Base-by-base conservation (phyloP, 1,140 invertebrate genomes). In the Potamilus streckersoni region DNA sequence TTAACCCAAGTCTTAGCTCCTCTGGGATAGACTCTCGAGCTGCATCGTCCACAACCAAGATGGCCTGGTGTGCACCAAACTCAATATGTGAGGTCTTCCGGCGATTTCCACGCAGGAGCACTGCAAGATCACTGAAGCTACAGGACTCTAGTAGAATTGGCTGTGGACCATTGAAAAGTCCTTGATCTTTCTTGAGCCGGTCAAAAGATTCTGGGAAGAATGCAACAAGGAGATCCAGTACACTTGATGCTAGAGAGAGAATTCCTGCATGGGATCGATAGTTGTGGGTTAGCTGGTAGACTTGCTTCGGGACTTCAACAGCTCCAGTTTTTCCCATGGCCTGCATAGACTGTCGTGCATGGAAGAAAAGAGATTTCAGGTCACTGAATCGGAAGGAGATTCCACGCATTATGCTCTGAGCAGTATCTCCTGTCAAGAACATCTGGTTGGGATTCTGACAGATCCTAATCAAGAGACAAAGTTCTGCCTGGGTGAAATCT, bases 171-270 rank as follows among this genome's bases (percentile, higher is more conserved):
- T 82, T 58, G 75, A 88, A 88, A 62, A 87, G 68, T 4, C 87
- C 86, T 68, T 85, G 83, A 72, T 88, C 87, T 66, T 83, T 86
- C 23, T 86, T 67, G 56, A 88, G 80, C 23, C 78, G 76, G 71
- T 89, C 87, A 81, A 88, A 89, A 0, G 87, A 87, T 31, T 88
- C 86, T 49, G 86, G 86, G 79, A 89, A 89, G 59, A 86, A 86
- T 61, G 84, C 80, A 17, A 84, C 73, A 82, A 88, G 76, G 2
- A 89, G 77, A 64, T 88, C 86, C 23, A 89, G 78, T 27, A 89
- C 80, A 78, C 85, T 82, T 6, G 86, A 82, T 14, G 87, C 87
- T 17, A 89, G 75, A 23, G 78, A 80, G 49, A 89, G 80, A 74
- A 89, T 87, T 0, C 87, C 86, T 15, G 83, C 80, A 71, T 89